Evolutionary conservation across 2,797 vertebrate genomes (phyloP).

Genomic region (Spinus olivaceus): DNA sequence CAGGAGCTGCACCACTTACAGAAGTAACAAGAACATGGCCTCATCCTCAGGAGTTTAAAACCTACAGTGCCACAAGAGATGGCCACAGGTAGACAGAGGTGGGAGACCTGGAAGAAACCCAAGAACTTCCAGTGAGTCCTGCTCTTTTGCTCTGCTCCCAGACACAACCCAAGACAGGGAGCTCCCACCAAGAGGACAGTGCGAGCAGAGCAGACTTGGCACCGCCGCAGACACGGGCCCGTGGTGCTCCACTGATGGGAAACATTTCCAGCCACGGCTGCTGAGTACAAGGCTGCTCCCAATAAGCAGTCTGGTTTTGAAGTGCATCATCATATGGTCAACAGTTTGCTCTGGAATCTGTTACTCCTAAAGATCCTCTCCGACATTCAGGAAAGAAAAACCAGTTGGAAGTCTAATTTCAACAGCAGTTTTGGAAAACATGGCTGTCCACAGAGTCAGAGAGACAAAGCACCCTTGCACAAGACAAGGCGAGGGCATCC

Average conservation of each 20-base stretch:
- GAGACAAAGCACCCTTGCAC: neutral
- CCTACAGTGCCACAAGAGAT: neutral
- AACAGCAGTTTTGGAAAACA: neutral
- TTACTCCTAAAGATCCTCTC: constrained; percentile 23
- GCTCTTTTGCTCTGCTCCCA: neutral
- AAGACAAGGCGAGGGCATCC: neutral
- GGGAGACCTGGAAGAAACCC: neutral
- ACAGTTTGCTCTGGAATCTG: constrained; percentile 46
- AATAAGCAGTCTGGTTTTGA: constrained; percentile 25
- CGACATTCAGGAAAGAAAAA: neutral
- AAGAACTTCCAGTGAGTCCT: neutral
- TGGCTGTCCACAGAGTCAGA: neutral
- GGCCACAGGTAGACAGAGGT: neutral
- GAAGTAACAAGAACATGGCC: neutral
- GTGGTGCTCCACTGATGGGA: neutral
- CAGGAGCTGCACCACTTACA: neutral
- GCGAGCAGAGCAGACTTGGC: neutral
- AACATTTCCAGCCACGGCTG: constrained; percentile 43
- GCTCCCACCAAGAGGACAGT: neutral
- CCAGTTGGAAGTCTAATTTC: neutral
- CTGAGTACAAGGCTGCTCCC: constrained; percentile 21
- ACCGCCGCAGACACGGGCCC: neutral
- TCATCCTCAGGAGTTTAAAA: neutral
- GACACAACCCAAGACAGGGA: neutral
- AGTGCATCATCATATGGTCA: constrained; percentile 27